phyloP scores from a whole-genome alignment of 1,140 invertebrate species.

The Eurosta solidaginis region DNA sequence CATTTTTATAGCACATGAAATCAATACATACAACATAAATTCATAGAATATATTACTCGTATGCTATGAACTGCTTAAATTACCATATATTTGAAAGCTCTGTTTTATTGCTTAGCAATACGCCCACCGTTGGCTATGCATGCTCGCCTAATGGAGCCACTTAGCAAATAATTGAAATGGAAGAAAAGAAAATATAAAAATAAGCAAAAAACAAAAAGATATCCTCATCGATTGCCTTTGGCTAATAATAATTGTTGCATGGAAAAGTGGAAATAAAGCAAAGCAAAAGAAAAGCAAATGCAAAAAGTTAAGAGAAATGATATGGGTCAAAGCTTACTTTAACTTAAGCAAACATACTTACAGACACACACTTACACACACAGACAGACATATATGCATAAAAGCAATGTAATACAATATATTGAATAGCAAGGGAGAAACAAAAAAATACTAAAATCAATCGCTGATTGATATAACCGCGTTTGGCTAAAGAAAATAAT shows the following conservation, averaged over 20 bases:
- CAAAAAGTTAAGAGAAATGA: not conserved
- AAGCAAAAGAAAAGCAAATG: not conserved
- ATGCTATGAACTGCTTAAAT: too few relatives aligned
- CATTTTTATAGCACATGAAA: too few relatives aligned
- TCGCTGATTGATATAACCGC: not conserved
- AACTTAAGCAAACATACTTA: not conserved
- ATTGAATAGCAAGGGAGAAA: not conserved
- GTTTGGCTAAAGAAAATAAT: conserved; percentile 32
- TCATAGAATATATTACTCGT: too few relatives aligned
- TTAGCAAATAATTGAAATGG: not conserved
- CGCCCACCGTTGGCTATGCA: not conserved
- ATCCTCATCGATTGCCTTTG: not conserved
- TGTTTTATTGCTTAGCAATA: too few relatives aligned
- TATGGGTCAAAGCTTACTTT: not conserved
- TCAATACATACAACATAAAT: too few relatives aligned
- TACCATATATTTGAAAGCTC: too few relatives aligned
- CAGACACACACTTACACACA: not conserved
- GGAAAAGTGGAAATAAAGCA: not conserved
- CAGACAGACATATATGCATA: not conserved
- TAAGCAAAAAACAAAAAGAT: not conserved
- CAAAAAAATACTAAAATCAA: not conserved
- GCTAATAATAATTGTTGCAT: conserved; percentile 11
- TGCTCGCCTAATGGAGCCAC: not conserved
- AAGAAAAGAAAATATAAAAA: not conserved
- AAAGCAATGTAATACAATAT: too few relatives aligned